phyloP scores from a whole-genome alignment of 2,113 vertebrate genomes.

The Lagenorhynchus albirostris region DNA sequence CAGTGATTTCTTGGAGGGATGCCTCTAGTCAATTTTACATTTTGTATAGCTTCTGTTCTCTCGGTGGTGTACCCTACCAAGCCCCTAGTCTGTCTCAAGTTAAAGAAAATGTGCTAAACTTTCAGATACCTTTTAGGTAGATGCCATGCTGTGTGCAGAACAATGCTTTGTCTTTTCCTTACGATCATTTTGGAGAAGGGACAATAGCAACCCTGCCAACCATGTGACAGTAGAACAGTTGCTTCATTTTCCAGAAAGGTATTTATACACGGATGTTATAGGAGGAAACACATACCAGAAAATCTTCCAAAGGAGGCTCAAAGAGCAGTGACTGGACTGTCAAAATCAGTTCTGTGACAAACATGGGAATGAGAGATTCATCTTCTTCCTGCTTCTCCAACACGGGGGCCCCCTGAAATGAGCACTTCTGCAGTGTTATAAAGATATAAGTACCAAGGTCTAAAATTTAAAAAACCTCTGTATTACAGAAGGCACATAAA shows the following conservation, averaged over 20 bases:
- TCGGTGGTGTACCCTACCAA: neutral
- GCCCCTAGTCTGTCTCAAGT: neutral
- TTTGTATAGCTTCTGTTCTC: neutral
- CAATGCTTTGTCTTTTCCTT: neutral
- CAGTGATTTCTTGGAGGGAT: neutral
- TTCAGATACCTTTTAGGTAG: neutral
- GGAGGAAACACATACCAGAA: slow-evolving; percentile 82
- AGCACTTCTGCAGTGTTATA: slow-evolving; percentile 2
- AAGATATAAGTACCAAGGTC: neutral
- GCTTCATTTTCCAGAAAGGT: neutral
- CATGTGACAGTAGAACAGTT: neutral
- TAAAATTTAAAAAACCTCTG: neutral
- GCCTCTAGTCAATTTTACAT: neutral
- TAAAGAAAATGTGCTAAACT: neutral
- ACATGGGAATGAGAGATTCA: slow-evolving; percentile 80
- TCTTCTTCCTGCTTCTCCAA: slow-evolving; percentile 72
- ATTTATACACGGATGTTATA: neutral
- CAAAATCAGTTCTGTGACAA: slow-evolving; percentile 86
- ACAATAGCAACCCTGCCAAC: neutral
- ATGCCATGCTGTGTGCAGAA: neutral
- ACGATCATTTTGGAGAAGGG: neutral
- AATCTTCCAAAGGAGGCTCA: slow-evolving; percentile 85
- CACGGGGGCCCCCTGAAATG: slow-evolving; percentile 46
- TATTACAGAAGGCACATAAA: neutral
- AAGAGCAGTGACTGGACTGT: slow-evolving; percentile 83